Conservation (phyloP, 1,140 invertebrate species). For the Zaprionus gabonicus region DNA sequence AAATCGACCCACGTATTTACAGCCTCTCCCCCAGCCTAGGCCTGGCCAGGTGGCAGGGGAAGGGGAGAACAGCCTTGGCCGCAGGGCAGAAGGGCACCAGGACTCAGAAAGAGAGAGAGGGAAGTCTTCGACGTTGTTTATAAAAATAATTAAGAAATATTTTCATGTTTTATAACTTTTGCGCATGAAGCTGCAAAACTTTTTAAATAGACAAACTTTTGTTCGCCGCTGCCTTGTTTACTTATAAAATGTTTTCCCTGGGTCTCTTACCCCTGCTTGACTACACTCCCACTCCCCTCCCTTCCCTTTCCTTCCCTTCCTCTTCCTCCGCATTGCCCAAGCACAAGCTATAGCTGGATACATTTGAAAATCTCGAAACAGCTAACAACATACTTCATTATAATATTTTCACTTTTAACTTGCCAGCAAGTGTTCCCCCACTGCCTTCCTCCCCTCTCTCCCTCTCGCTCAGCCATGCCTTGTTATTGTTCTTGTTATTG, state of each 20-base stretch:
- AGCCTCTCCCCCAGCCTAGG: slow-evolving; percentile 16
- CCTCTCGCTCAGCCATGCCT: neutral
- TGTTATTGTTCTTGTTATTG: slow-evolving; percentile 59
- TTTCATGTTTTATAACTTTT: slow-evolving; percentile 83
- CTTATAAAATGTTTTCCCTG: slow-evolving; percentile 70
- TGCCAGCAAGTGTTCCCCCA: slow-evolving; percentile 46
- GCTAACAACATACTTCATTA: slow-evolving; percentile 83
- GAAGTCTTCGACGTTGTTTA: slow-evolving; percentile 61
- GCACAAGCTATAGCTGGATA: slow-evolving; percentile 64
- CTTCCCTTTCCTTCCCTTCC: too few species aligned
- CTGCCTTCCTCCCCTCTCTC: slow-evolving; percentile 3
- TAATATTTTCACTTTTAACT: slow-evolving; percentile 83
- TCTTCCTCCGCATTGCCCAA: neutral
- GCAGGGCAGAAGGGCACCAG: too few species aligned
- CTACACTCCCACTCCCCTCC: neutral
- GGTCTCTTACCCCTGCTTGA: neutral
- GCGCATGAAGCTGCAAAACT: slow-evolving; percentile 72
- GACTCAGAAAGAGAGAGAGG: too few species aligned
- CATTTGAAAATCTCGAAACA: slow-evolving; percentile 79
- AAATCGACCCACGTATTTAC: slow-evolving; percentile 45
- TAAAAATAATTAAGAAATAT: slow-evolving; percentile 83
- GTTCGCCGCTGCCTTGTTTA: slow-evolving; percentile 68
- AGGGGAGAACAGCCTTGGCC: too few species aligned
- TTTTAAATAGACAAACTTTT: slow-evolving; percentile 83
- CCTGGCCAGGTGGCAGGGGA: slow-evolving; percentile 33